Base-by-base conservation (phyloP, 2,113 vertebrate species). In the Ailurus styani region DNA sequence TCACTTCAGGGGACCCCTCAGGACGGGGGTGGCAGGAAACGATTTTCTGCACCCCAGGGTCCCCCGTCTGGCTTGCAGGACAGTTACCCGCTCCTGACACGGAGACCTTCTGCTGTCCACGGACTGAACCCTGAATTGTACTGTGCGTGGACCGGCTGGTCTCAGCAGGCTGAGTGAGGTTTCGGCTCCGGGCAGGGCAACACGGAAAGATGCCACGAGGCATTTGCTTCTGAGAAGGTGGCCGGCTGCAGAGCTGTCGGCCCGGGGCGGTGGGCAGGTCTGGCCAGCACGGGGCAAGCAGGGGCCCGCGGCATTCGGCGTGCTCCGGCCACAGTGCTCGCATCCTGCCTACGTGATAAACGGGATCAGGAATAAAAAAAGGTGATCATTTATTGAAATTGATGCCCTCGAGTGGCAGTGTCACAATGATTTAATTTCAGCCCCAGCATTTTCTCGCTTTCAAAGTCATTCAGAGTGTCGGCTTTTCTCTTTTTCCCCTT, bases 341-440 rank as follows among this genome's bases (percentile, higher is more conserved):
- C 55, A 52, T 62, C 57, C 83, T 60, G 85, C 66, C 75, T 72
- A 14, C n/a, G 13, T 94, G 90, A 93, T 70, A 84, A 96, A 93
- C 0, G 3, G 87, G 82, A 54, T 73, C 14, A 4, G 84, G 75
- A 88, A 87, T 95, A 62, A 87, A 82, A 82, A 75, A 95, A 90
- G 86, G 96, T 95, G 96, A 96, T 96, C 70, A 88, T 98, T 98
- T 97, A 95, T 96, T 97, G 62, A 97, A 98, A 98, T 77, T 96
- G 96, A 97, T 95, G 85, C 85, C 96, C 77, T 94, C 72, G 10
- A 97, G 98, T 95, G 27, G 34, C 96, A 77, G 52, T 95, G 91
- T 96, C 96, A 91, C 77, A 86, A 34, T 98, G 95, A 96, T 98
- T 98, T 98, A 98, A 98, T 98, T 98, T 93, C 88, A 98, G 81